These are phyloP conservation scores for Taxidea taxus DNA, from an alignment of 2,113 vertebrate genomes.

Conservation along the genomic window DNA sequence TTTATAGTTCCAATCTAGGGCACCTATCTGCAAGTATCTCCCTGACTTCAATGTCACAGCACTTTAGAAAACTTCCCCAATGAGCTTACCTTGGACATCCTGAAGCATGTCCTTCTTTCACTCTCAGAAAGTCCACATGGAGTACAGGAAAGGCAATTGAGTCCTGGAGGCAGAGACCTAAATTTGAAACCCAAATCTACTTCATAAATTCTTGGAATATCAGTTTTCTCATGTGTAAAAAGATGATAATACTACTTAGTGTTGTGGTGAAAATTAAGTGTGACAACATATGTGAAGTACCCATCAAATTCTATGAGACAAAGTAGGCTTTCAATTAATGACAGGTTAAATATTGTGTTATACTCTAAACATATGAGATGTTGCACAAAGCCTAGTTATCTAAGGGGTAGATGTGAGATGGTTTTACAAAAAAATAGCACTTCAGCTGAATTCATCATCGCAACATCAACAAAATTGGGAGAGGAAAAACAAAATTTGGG, in stretches of 20 bases:
- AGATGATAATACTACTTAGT: not conserved
- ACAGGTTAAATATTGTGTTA: not conserved
- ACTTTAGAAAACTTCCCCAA: not conserved
- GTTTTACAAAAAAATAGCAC: not conserved
- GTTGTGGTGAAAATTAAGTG: not conserved
- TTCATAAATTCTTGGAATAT: not conserved
- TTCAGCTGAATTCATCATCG: constrained; percentile 13
- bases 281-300: not conserved
- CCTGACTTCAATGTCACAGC: not conserved
- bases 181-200: not conserved
- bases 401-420: not conserved
- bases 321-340: not conserved
- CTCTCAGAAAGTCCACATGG: not conserved
- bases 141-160: not conserved
- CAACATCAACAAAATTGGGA: not conserved
- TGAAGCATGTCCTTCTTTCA: not conserved
- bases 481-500: constrained; percentile 31
- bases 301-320: not conserved
- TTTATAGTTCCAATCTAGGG: not conserved
- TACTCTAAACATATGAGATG: not conserved
- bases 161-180: not conserved
- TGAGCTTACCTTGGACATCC: not conserved
- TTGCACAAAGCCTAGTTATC: not conserved
- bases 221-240: not conserved
- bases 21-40: not conserved